phyloP scores from a whole-genome alignment of 2,113 vertebrate species.

The Amazona vittata region DNA sequence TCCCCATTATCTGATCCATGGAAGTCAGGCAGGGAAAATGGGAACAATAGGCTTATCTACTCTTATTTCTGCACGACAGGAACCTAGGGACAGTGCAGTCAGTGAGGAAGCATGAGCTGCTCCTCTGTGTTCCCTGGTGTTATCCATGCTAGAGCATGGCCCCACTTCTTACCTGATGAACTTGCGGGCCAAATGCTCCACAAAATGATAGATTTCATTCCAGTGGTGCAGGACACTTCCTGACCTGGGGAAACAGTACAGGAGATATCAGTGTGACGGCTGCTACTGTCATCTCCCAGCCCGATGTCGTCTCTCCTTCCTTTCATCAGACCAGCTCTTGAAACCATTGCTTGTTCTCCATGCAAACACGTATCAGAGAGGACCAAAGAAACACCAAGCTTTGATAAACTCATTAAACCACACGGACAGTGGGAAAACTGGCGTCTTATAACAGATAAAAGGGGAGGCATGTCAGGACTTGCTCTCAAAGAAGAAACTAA shows the following conservation, averaged over 20 bases:
- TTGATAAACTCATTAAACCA: neutral
- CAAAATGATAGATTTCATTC: constrained; percentile 96
- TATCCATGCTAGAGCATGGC: neutral
- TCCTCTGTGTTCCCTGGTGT: neutral
- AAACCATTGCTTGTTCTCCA: neutral
- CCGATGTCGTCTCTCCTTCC: neutral
- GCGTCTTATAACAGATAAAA: neutral
- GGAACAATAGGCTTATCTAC: neutral
- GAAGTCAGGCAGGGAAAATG: neutral
- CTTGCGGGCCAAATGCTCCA: constrained; percentile 93
- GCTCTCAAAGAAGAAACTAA: neutral
- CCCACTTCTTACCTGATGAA: constrained; percentile 88
- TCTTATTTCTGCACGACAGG: neutral
- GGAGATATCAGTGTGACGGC: neutral
- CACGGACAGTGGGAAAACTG: neutral
- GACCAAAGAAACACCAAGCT: neutral
- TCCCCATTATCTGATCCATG: accelerated
- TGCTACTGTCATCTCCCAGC: neutral
- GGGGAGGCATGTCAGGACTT: neutral
- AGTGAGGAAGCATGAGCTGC: neutral
- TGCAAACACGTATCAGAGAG: neutral
- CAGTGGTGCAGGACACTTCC: constrained; percentile 97
- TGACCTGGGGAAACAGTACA: constrained; percentile 79
- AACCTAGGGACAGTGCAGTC: neutral
- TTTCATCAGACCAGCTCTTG: neutral